Percentiles rank a stretch among this genome's conserved stretches.
Evolutionary conservation across 2,113 vertebrate species (phyloP).

Genomic region (Burhinus oedicnemus): DNA sequence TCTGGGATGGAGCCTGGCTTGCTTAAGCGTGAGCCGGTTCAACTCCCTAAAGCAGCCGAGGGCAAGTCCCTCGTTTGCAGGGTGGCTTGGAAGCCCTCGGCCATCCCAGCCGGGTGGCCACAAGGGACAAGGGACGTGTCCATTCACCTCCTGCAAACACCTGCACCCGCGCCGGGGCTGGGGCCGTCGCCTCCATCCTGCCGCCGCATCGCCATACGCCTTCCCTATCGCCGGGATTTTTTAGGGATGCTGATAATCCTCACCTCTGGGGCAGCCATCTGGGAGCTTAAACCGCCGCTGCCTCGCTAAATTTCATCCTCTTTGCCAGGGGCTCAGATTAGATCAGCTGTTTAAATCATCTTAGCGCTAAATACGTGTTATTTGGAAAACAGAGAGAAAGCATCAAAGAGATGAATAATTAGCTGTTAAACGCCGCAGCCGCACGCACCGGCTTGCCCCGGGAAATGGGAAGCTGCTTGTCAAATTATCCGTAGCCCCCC

Average conservation of each 20-base stretch:
- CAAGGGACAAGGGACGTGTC: accelerated
- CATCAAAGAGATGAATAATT: not conserved
- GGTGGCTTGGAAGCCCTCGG: not conserved
- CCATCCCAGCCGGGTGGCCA: accelerated
- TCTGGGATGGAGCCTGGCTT: not conserved
- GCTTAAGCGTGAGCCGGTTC: accelerated
- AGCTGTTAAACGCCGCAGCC: not conserved
- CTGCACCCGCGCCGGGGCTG: accelerated
- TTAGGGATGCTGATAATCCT: constrained; percentile 15
- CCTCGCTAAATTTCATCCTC: not conserved
- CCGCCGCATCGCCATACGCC: accelerated
- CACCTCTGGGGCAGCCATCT: constrained; percentile 24
- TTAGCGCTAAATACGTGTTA: not conserved
- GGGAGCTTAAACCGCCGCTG: not conserved
- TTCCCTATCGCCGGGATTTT: not conserved
- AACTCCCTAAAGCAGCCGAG: not conserved
- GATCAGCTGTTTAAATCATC: constrained; percentile 34
- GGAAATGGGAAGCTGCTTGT: not conserved
- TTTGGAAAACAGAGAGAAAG: not conserved
- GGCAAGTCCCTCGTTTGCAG: too few relatives aligned
- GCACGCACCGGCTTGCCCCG: accelerated
- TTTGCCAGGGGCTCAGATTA: constrained; percentile 15
- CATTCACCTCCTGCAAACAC: accelerated
- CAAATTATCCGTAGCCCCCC: not conserved
- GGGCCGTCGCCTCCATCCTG: not conserved